Evolutionary conservation across 1,140 invertebrate genomes (phyloP).

Genomic region (Choristoneura fumiferana): DNA sequence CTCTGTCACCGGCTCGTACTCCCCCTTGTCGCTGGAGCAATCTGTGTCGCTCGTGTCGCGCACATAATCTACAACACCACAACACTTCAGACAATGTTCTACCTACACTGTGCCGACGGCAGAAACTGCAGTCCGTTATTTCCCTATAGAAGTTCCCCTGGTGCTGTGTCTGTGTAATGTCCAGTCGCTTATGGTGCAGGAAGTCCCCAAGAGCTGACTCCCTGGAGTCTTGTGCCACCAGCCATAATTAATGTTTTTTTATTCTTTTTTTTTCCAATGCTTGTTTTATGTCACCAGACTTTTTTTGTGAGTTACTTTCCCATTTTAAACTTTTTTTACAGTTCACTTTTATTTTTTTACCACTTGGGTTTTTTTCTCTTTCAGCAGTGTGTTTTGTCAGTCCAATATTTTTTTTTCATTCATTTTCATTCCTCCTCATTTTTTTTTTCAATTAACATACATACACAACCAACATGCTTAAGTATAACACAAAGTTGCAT

Average conservation of each 20-base stretch:
- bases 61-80: slow-evolving; percentile 73
- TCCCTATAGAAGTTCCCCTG: too few relatives aligned
- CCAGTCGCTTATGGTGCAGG: too few relatives aligned
- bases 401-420: background rate
- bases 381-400: too few relatives aligned
- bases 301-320: slow-evolving; percentile 8
- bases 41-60: slow-evolving; percentile 75
- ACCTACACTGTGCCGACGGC: background rate
- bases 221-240: too few relatives aligned
- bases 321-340: slow-evolving; percentile 18
- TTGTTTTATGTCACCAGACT: slow-evolving; percentile 7
- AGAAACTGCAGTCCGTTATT: too few relatives aligned
- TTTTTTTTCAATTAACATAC: slow-evolving; percentile 18
- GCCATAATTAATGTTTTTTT: slow-evolving; percentile 13
- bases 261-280: slow-evolving; percentile 11
- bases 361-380: background rate
- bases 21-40: slow-evolving; percentile 42
- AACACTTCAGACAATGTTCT: slow-evolving; percentile 10
- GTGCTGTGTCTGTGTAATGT: too few relatives aligned
- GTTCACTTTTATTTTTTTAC: background rate
- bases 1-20: slow-evolving; percentile 56
- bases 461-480: slow-evolving; percentile 10
- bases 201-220: too few relatives aligned
- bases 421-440: background rate
- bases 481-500: slow-evolving; percentile 7